Evolutionary conservation across 2,113 vertebrate species (phyloP), one percentile per base, ranked within the genome.

Genomic region (Coptodon rendalli): DNA sequence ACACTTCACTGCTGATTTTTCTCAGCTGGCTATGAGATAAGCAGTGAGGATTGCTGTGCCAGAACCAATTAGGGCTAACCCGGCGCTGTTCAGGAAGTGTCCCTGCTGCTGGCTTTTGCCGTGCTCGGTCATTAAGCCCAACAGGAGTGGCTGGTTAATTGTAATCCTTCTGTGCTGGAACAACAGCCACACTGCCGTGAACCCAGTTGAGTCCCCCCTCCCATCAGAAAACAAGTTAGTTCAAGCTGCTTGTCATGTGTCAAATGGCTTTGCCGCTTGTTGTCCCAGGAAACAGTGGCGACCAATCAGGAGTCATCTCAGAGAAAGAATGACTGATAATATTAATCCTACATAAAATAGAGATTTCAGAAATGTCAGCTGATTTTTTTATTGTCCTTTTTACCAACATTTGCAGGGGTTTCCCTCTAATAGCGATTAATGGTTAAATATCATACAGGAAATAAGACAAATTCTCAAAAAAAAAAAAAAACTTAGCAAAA

Each of bases 101-200:
- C 91, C 93, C 95, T 50, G 90, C 94, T 94, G 95, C 88, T 93
- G 91, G 83, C 92, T 93, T 94, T 94, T 93, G 87, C 93, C 53
- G 82, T 81, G 87, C 87, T 85, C 81, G 66, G 91, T 95, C 92
- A 95, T 96, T 96, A 95, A 95, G 94, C 91, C 90, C 91, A 89
- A 87, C 93, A 93, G 93, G 93, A 93, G 94, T 93, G 92, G 91
- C 90, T 89, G 89, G 87, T 93, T 95, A 93, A 95, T 94, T 93
- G 95, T 95, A 93, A 94, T 96, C 90, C 92, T 85, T 84, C 88
- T 81, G 88, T 89, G 83, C 93, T 95, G 94, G 88, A 96, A 95
- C 95, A 96, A 95, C 93, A 96, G 93, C 89, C 80, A 83, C 94
- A 93, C 93, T 95, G 93, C 94, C 81, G 92, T 90, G 92, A 89